Base-by-base conservation (phyloP, 2,113 vertebrate species). In the Thamnaconus septentrionalis region DNA sequence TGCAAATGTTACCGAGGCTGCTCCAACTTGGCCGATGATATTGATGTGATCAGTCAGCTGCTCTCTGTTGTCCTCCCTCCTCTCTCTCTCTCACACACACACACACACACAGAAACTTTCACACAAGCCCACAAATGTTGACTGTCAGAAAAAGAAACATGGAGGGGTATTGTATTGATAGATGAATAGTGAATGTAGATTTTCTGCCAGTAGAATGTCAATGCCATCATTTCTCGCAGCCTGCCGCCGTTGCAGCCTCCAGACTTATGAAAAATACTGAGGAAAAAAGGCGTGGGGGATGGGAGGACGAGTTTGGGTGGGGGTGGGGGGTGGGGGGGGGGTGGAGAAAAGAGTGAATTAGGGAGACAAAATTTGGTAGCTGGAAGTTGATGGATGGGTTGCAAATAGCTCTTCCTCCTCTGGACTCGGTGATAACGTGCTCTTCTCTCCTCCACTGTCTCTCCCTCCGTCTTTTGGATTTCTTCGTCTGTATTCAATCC, bases 361-460 rank as follows among this genome's bases (percentile, higher is more conserved):
- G 66, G 57, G 57, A 64, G 60, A 71, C 59, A 64, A 64, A 71
- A 70, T 71, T 69, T 78, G 45, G 58, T 73, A 10, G 75, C 76
- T 79, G 73, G 68, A 59, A 68, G 58, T 74, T 86, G 82, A 86
- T 84, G 75, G 82, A 87, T 86, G 82, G 46, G 64, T 53, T 68
- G 71, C 66, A 76, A 85, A 85, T 70, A 78, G 66, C 65, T 77
- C 40, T 52, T 75, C 75, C 72, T 80, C 68, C 73, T 73, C 70
- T 84, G 85, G 85, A 78, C 76, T 75, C 56, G 41, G 47, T 76
- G 81, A 85, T 85, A 87, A 87, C 85, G 52, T 56, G 56, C 50
- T 59, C 18, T 61, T 64, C 61, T 63, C 43, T 73, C 69, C 54
- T 79, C 68, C 56, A 68, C 81, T 56, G 57, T 31, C 41, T 58